Evolutionary conservation across 2,797 vertebrate species (phyloP), one percentile per base, ranked within the genome.

Genomic region (Anguilla pacifica): DNA sequence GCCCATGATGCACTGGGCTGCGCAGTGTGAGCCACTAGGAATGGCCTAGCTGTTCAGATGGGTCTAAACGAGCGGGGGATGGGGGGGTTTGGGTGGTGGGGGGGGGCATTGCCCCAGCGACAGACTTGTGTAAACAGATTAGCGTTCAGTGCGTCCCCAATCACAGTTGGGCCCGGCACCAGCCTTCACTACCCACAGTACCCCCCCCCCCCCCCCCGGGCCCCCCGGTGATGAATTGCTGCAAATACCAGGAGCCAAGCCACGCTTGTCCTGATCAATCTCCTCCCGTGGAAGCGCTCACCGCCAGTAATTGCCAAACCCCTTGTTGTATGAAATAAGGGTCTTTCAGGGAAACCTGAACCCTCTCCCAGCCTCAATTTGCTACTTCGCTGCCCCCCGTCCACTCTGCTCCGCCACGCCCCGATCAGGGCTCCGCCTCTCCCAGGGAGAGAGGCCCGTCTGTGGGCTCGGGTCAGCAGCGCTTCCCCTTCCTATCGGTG

Each of bases 241-340:
- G 94, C 94, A 92, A 95, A 92, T 94, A 95, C 95, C 95, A 92
- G 92, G 94, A 95, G 95, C 94, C 91, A 88, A 92, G 93, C 92
- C 91, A 90, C 89, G 91, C 93, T 94, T 93, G 93, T 95, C 92
- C 89, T 91, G 93, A 95, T 94, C 94, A 95, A 93, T 94, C 91
- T 92, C 87, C 91, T 19, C 13, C 89, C 85, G 90, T 90, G 90
- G 79, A 87, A 89, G 88, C 87, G 1, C 81, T 92, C 93, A 93
- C 93, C 93, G 91, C 92, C 88, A 92, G 88, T 94, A 94, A 95
- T 94, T 93, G 91, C 93, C 91, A 91, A 93, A 94, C 90, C 90
- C 92, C 90, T 87, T 92, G 92, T 94, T 87, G 92, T 93, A 92
- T 94, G 92, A 95, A 94, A 94, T 91, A 89, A 95, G 89, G 91